These are phyloP conservation scores for Neosalanx taihuensis DNA, from an alignment of 2,797 vertebrate species.

Conservation along the genomic window DNA sequence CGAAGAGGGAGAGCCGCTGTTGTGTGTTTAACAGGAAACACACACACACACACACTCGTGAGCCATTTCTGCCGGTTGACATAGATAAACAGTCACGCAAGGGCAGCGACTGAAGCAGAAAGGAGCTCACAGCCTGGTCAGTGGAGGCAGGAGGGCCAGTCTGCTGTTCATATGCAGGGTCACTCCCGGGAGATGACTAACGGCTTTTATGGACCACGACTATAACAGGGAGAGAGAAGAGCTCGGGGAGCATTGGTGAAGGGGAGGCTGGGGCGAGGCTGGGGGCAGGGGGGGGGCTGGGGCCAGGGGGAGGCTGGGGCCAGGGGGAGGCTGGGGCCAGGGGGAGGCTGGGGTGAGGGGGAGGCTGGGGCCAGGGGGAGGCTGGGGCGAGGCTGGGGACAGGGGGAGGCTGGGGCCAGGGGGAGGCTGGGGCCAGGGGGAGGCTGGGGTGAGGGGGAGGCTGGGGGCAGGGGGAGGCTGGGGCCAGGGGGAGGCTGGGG, in stretches of 20 bases:
- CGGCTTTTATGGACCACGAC: slow-evolving; percentile 29
- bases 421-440: no score
- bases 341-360: no score
- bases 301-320: no score
- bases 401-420: no score
- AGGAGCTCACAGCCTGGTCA: slow-evolving; percentile 2
- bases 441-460: no score
- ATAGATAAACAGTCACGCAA: slow-evolving; percentile 31
- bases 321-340: no score
- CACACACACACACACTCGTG: slow-evolving; percentile 29
- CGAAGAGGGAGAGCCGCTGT: slow-evolving; percentile 27
- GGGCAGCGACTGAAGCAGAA: slow-evolving; percentile 15
- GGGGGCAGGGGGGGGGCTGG: no score
- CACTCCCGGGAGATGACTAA: slow-evolving; percentile 30
- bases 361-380: no score
- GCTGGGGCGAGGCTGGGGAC: no score
- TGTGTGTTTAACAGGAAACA: slow-evolving; percentile 39
- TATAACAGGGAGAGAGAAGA: slow-evolving; percentile 28
- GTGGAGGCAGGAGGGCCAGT: slow-evolving; percentile 18
- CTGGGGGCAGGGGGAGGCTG: no score
- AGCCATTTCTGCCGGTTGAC: slow-evolving; percentile 39
- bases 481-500: no score
- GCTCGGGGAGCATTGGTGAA: slow-evolving; percentile 23
- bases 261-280: no score
- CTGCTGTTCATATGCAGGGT: slow-evolving; percentile 18